Conservation (phyloP, 2,888 invertebrate genomes). For the Belgica antarctica region DNA sequence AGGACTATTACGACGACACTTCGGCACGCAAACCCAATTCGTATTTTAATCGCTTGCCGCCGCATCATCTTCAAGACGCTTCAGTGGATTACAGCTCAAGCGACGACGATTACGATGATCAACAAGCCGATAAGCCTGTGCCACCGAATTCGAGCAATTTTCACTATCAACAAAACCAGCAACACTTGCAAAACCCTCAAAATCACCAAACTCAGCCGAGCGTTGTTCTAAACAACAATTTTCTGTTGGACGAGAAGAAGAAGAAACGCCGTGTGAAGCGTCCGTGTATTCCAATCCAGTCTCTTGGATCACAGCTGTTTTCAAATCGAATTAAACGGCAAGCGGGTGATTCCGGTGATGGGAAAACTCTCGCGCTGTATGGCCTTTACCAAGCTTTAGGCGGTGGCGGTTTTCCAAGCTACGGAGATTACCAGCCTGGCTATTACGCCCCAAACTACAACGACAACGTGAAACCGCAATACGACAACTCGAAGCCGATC, state of each 20-base stretch:
- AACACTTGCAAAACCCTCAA: no score
- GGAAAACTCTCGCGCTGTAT: constrained; percentile 25
- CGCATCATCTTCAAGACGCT: neutral
- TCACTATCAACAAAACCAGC: no score
- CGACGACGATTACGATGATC: constrained; percentile 22
- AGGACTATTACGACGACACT: neutral
- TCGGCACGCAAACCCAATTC: constrained; percentile 8
- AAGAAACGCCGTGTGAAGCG: constrained; percentile 8
- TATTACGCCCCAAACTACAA: neutral
- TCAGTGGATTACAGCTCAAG: neutral
- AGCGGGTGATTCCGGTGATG: neutral
- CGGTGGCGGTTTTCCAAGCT: no score
- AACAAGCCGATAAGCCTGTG: constrained; percentile 30
- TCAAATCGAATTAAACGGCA: constrained; percentile 24
- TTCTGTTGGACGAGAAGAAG: constrained; percentile 18
- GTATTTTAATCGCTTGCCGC: constrained; percentile 20
- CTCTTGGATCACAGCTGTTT: constrained; percentile 1
- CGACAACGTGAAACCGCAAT: constrained; percentile 25
- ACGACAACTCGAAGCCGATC: constrained; percentile 9
- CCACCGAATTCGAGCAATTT: neutral
- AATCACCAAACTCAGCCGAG: no score
- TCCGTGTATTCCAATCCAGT: constrained; percentile 36
- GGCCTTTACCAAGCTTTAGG: neutral
- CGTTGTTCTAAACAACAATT: neutral
- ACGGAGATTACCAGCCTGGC: neutral